A percentile compares a stretch with the other conserved stretches of the same genome.
These are phyloP conservation scores for Probosciger aterrimus DNA, from an alignment of 2,113 vertebrate species.

Conservation along the genomic window DNA sequence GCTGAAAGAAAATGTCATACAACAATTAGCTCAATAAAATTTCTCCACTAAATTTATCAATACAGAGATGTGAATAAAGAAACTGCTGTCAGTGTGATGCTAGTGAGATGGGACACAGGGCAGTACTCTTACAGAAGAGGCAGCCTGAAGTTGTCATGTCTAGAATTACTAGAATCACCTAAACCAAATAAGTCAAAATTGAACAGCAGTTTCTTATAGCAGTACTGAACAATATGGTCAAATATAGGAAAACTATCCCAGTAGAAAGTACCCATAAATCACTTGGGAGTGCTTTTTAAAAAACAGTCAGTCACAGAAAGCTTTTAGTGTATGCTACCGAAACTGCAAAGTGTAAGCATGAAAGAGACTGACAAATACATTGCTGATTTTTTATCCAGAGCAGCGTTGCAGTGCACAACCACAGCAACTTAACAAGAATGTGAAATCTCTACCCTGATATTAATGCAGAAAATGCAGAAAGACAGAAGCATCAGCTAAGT, in stretches of 20 bases:
- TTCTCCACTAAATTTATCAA: not conserved
- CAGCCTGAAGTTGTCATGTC: not conserved
- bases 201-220: not conserved
- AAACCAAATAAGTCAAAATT: not conserved
- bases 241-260: not conserved
- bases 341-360: not conserved
- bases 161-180: not conserved
- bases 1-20: not conserved
- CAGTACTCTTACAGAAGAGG: not conserved
- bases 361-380: slow-evolving; percentile 55
- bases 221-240: not conserved
- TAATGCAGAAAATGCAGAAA: slow-evolving; percentile 39
- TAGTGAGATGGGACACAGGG: not conserved
- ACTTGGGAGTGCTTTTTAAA: slow-evolving; percentile 2
- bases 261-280: slow-evolving; percentile 12
- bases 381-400: slow-evolving; percentile 43
- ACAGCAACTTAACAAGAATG: not conserved
- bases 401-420: not conserved
- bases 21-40: not conserved
- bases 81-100: not conserved
- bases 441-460: slow-evolving; percentile 28
- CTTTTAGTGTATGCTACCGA: not conserved
- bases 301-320: slow-evolving; percentile 27
- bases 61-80: not conserved
- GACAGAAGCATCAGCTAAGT: not conserved